Base-by-base conservation (phyloP, 2,797 vertebrate species). In the Okamejei kenojei region DNA sequence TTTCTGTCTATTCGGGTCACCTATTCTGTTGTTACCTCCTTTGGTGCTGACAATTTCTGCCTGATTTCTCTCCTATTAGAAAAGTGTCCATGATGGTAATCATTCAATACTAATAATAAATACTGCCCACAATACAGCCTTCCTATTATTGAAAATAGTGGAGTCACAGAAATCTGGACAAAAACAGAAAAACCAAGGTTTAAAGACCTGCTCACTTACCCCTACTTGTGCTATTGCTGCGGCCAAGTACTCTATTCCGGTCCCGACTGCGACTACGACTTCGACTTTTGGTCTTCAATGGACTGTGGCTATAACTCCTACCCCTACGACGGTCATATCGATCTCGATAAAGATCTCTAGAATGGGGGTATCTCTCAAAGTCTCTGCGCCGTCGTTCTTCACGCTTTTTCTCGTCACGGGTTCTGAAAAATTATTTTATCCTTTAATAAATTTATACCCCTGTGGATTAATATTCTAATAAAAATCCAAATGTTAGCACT, bases 301-400 rank as follows among this genome's bases (percentile, higher is more conserved):
- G 97, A 93, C 96, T 96, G 0, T 97, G 96, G 90, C 97, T 97
- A 94, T 96, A 96, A 94, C 96, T 97, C 94, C 97, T 96, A 93
- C 97, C 96, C 80, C 98, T 95, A 26, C 96, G 97, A 15, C 98
- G 97, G 94, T 99, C 96, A 0, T 98, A 98, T 7, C 98, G 98
- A 94, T 99, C 99, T 26, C 99, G 96, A 94, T 99, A 98, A 88
- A 97, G 93, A 88, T 99, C 98, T 15, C 96, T 95, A 78, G 96
- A 95, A 88, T 99, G 98, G 1, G 97, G 97, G 93, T 98, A 97
- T 32, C 98, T 96, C 82, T 99, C 98, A 0, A 97, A 97, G 94
- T 99, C 98, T 21, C 99, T 97, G 79, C 98, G 98, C 58, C 99
- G 99, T 84, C 98, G 98, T 93, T 99, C 98, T 0, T 99, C 99